Base-by-base conservation (phyloP, 2,888 invertebrate species). In the Drosophila mayaguana region DNA sequence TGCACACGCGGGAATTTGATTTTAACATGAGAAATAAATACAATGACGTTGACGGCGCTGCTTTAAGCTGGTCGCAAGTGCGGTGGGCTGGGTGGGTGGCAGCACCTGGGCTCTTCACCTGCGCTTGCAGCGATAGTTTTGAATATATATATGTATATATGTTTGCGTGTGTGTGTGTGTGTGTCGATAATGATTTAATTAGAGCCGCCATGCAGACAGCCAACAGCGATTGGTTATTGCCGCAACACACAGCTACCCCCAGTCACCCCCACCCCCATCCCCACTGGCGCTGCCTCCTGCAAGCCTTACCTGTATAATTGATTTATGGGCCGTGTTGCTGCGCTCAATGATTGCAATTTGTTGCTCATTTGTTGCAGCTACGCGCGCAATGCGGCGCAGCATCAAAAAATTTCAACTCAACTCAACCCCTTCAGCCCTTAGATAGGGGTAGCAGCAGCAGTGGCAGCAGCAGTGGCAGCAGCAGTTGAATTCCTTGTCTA, bases 1-100 rank as follows among this genome's bases (percentile, higher is more conserved):
- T 90, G 91, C 91, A 87, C 91, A 86, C 89, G 89, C 90, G 91
- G 91, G 91, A 91, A 91, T 91, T 91, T 90, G 91, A 91, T 91
- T 91, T 88, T 82, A 89, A 90, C 91, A 90, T 90, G 91, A 88
- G 83, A 90, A 91, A 87, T 83, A 90, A 85, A 84, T 89, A 89
- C 89, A 87, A 79, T 80, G 82, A 78, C 80, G 85, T 66, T 66
- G 69, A 64, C 64, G 40, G n/a, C 40, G 59, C 25, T 5, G 45
- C 28, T 18, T 34, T 9, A 16, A 14, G 20, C 32, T 2, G 0
- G 16, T 8, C 28, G 28, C 28, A 9, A 36, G 18, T 18, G 7
- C 18, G 12, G 11, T 9, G 3, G 9, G 32, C 32, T 32, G 32
- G 32, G 32, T n/a, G 32, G 7, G 12, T 8, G 25, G 16, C 22